Percentiles rank a stretch among this genome's conserved stretches.
phyloP scores from a whole-genome alignment of 1,140 invertebrate genomes.

The Luehdorfia chinensis region DNA sequence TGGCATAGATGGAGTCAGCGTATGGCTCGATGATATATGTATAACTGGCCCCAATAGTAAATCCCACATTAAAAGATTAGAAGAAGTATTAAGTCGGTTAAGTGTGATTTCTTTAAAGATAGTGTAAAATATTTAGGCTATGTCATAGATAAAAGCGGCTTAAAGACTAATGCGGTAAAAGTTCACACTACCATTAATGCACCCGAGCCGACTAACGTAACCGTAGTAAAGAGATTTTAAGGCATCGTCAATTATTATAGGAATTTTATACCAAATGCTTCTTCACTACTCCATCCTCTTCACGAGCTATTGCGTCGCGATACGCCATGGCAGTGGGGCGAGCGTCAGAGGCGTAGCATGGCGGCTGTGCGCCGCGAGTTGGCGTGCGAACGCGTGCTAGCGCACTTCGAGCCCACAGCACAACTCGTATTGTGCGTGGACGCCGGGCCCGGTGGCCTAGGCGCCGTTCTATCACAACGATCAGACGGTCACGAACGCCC shows the following conservation, averaged over 20 bases:
- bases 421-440: conserved; percentile 40
- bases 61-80: neutral
- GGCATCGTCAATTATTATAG: conserved; percentile 24
- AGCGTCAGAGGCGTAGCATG: too few relatives aligned
- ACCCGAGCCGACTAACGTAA: conserved; percentile 19
- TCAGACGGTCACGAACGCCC: conserved; percentile 38
- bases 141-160: conserved; percentile 19
- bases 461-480: conserved; percentile 39
- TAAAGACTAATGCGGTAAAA: conserved; percentile 19
- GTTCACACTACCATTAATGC: conserved; percentile 16
- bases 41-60: conserved; percentile 1
- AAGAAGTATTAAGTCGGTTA: neutral
- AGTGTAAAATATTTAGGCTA: neutral
- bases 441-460: conserved; percentile 42
- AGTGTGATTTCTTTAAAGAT: neutral
- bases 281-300: conserved; percentile 13
- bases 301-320: too few relatives aligned
- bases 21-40: conserved; percentile 15
- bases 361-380: too few relatives aligned
- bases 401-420: neutral
- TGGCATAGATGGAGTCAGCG: neutral
- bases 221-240: conserved; percentile 21
- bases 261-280: conserved; percentile 25
- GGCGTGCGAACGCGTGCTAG: neutral
- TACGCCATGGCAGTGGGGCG: too few relatives aligned